phyloP scores from a whole-genome alignment of 2,113 vertebrate genomes.

The Oxygymnocypris stewartii region DNA sequence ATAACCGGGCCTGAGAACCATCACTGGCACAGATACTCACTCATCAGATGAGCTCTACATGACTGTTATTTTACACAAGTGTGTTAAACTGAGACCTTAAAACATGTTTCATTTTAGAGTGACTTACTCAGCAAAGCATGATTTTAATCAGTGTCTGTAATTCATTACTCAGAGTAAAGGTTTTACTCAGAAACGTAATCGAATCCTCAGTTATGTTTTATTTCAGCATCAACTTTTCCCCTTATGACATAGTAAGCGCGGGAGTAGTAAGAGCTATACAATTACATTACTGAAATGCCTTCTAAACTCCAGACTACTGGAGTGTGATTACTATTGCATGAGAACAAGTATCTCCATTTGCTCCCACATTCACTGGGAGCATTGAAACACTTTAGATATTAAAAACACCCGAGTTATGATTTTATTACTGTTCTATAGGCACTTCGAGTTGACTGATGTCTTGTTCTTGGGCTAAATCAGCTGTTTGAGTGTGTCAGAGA shows the following conservation, averaged over 20 bases:
- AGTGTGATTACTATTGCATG: background rate
- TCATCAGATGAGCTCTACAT: conserved; percentile 1
- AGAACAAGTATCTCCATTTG: background rate
- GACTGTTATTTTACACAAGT: background rate
- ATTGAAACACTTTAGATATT: background rate
- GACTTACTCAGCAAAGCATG: background rate
- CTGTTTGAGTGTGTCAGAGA: background rate
- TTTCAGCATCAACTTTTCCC: background rate
- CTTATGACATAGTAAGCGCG: background rate
- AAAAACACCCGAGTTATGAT: background rate
- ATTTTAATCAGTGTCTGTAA: conserved; percentile 9
- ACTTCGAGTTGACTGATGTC: conserved; percentile 12
- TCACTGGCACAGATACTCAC: background rate
- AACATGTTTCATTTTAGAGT: background rate
- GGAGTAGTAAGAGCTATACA: background rate
- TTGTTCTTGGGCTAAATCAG: background rate
- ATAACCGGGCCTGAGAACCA: conserved; percentile 25
- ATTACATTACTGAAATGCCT: background rate
- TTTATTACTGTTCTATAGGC: background rate
- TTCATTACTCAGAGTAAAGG: background rate
- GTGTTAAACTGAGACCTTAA: conserved; percentile 5
- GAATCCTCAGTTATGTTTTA: background rate
- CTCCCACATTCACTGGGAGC: background rate
- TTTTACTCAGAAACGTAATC: too few species aligned
- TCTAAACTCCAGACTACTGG: background rate